Base-by-base conservation (phyloP, 2,888 invertebrate species). In the Sabatieria punctata region DNA sequence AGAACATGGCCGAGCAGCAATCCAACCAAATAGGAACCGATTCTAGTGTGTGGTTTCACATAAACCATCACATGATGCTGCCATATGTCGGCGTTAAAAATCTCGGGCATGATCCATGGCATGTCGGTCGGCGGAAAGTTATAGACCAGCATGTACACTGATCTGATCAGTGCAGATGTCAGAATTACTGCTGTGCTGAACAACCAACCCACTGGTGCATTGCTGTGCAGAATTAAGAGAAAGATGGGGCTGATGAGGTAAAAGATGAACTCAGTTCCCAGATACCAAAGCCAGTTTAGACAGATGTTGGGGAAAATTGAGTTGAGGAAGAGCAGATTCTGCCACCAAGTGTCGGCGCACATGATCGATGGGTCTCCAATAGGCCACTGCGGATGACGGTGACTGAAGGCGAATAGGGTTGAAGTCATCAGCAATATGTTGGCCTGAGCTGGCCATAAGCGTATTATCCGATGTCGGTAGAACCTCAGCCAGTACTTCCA, bases 211-310 rank as follows among this genome's bases (percentile, higher is more conserved):
- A n/a, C n/a, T n/a, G n/a, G n/a, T n/a, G n/a, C n/a, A 4, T 51
- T 48, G 30, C 56, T 51, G 25, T 58, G 48, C 15, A 62, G 52
- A 1, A 56, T 41, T 22, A 62, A 54, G 23, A 62, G 53, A 54
- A 62, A 62, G 30, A 62, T 58, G 22, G 62, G 62, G 3, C 61
- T 59, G 22, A 62, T 39, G n/a, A 63, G 48, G 49, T 59, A 62
- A 53, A 56, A 62, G 48, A 63, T 59, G 54, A 62, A 63, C 47
- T 62, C 62, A 2, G 63, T 63, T 37, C 61, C 63, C 41, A 62
- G 63, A 49, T 62, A 62, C n/a, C n/a, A 39, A 15, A 2, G 24
- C 38, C 25, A 35, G n/a, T 19, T 19, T 27, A 45, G 15, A 22
- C 26, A 37, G 15, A 27, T 8, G 38, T 37, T 37, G 18, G 23